phyloP scores from a whole-genome alignment of 2,113 vertebrate genomes.

The Bagarius yarrelli region DNA sequence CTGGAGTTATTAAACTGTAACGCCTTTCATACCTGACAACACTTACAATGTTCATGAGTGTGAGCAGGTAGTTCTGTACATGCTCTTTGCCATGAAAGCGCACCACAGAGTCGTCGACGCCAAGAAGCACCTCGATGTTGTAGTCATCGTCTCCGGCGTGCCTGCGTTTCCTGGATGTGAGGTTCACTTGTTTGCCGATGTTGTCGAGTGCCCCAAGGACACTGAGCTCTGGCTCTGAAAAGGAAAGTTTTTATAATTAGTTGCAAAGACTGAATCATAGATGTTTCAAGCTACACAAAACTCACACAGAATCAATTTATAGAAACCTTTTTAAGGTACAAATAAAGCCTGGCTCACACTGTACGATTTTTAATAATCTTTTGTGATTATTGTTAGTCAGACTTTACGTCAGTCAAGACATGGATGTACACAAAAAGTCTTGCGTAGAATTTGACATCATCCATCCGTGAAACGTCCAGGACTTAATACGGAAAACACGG shows the following conservation, averaged over 20 bases:
- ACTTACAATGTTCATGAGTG: conserved; percentile 99
- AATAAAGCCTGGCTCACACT: neutral
- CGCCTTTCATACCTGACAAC: neutral
- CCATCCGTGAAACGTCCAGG: too few species aligned
- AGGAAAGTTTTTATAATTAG: conserved; percentile 4
- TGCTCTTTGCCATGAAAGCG: conserved; percentile 97
- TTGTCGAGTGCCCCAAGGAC: conserved; percentile 66
- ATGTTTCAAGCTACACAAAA: neutral
- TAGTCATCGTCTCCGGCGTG: conserved; percentile 81
- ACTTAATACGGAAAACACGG: too few species aligned
- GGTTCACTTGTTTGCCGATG: conserved; percentile 74
- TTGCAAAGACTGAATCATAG: neutral
- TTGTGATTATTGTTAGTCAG: too few species aligned
- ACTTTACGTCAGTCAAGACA: too few species aligned
- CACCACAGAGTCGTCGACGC: conserved; percentile 94
- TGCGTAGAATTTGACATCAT: too few species aligned
- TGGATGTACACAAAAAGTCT: too few species aligned
- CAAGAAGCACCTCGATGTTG: conserved; percentile 95
- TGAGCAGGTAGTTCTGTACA: conserved; percentile 98
- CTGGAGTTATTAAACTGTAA: conserved; percentile 10
- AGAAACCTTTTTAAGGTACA: neutral
- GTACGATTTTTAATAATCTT: too few species aligned
- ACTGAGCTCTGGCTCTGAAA: conserved; percentile 70
- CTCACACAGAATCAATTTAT: too few species aligned
- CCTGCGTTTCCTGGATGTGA: conserved; percentile 72